Evolutionary conservation across 2,888 invertebrate species (phyloP).

Genomic region (Meteorus cinctellus): DNA sequence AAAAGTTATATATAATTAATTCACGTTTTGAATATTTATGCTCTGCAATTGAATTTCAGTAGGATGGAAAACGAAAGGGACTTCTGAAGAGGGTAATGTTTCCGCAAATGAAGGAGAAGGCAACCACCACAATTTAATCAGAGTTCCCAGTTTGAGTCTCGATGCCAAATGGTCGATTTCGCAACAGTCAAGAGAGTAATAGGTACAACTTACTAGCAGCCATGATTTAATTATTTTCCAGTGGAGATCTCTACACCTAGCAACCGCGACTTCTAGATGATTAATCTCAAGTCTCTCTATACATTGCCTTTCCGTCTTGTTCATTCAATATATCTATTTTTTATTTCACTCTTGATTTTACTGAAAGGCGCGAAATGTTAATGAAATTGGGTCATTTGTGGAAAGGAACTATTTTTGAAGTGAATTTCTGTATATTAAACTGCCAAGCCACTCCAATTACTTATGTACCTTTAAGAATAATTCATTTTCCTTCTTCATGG

Average conservation of each 20-base stretch:
- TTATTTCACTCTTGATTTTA: slow-evolving; percentile 29
- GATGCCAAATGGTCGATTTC: slow-evolving; percentile 28
- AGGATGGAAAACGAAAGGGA: background rate
- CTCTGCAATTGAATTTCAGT: slow-evolving; percentile 3
- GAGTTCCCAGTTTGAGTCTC: slow-evolving; percentile 28
- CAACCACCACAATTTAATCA: slow-evolving; percentile 27
- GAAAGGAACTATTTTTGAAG: slow-evolving; percentile 43
- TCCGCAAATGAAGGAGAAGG: background rate
- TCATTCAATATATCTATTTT: slow-evolving; percentile 37
- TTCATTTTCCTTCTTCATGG: slow-evolving; percentile 52
- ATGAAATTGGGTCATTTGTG: slow-evolving; percentile 58
- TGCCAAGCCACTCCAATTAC: slow-evolving; percentile 59
- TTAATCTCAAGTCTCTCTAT: slow-evolving; percentile 43
- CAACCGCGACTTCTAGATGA: slow-evolving; percentile 38
- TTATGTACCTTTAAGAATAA: slow-evolving; percentile 60
- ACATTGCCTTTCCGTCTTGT: background rate
- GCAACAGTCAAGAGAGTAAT: slow-evolving; percentile 5
- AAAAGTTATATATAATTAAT: background rate
- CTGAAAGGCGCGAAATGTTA: slow-evolving; percentile 45
- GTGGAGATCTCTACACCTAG: slow-evolving; percentile 10
- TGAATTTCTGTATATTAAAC: slow-evolving; percentile 59
- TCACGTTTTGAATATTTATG: slow-evolving; percentile 21
- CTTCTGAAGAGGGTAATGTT: background rate
- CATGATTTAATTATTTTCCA: slow-evolving; percentile 49
- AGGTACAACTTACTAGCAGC: slow-evolving; percentile 30